A percentile compares a stretch with the other conserved stretches of the same genome.
phyloP scores from a whole-genome alignment of 2,888 invertebrate species.

The Bombylius discolor region DNA sequence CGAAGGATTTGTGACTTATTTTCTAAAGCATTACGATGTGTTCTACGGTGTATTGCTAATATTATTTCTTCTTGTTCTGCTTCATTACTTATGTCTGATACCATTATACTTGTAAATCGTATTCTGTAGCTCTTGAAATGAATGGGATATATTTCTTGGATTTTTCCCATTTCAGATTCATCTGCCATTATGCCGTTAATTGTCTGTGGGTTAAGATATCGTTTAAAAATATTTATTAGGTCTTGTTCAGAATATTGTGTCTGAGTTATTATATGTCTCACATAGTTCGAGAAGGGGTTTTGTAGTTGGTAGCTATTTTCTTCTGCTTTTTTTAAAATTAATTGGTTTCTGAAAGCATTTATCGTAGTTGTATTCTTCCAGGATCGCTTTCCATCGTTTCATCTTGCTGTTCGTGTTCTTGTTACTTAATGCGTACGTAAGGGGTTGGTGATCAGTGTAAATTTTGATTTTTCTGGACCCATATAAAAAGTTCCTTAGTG shows the following conservation, averaged over 20 bases:
- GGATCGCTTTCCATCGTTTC: conserved; percentile 11
- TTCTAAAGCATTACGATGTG: conserved; percentile 2
- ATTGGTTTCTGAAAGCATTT: conserved; percentile 13
- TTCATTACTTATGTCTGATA: conserved; percentile 7
- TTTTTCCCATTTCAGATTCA: conserved; percentile 6
- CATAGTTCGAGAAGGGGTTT: conserved; percentile 4
- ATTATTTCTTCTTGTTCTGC: background rate
- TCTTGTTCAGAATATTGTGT: background rate
- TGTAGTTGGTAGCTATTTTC: conserved; percentile 3
- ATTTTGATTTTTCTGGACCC: conserved; percentile 1
- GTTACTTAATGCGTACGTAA: conserved; percentile 14
- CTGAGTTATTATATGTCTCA: conserved; percentile 1
- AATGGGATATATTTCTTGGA: conserved; percentile 9
- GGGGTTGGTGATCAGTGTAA: conserved; percentile 13
- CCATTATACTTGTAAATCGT: conserved; percentile 5
- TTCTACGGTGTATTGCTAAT: too few species aligned
- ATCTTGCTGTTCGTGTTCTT: conserved; percentile 12
- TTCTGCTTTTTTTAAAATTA: conserved; percentile 2
- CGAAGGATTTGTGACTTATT: conserved; percentile 9
- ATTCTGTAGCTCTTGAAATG: background rate
- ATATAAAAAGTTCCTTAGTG: background rate
- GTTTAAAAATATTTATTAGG: conserved; percentile 5
- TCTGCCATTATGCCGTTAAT: conserved; percentile 5
- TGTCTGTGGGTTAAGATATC: conserved; percentile 6
- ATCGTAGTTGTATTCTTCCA: conserved; percentile 12